Evolutionary conservation across 2,888 invertebrate species (phyloP).

Genomic region (Polyommatus icarus): DNA sequence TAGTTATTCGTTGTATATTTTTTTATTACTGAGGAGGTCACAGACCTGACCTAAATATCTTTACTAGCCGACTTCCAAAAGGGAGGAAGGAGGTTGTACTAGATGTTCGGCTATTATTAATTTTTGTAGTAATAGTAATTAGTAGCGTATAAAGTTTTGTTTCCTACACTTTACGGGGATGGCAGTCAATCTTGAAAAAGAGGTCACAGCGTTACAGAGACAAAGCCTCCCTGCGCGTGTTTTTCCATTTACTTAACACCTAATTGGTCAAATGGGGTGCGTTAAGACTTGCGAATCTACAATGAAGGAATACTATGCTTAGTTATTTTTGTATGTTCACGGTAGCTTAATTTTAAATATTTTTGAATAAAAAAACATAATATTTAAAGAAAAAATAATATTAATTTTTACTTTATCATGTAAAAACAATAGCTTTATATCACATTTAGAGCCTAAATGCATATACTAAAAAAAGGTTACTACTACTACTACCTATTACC

Average conservation of each 20-base stretch:
- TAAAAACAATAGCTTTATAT: no score
- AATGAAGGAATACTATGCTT: neutral
- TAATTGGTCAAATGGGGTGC: neutral
- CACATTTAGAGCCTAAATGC: no score
- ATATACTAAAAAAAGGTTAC: no score
- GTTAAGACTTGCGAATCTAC: neutral
- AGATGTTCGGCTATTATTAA: no score
- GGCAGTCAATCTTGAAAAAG: neutral
- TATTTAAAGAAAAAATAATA: no score
- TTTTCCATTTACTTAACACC: slow-evolving; percentile 9
- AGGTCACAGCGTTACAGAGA: neutral
- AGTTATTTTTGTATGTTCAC: neutral
- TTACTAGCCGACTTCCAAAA: no score
- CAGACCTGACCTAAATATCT: no score
- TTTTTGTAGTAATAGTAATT: neutral
- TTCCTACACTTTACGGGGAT: neutral
- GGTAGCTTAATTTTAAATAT: neutral
- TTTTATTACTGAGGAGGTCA: no score
- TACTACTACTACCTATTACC: no score
- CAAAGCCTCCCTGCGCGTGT: neutral
- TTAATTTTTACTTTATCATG: no score
- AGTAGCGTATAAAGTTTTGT: neutral
- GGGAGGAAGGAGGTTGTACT: no score
- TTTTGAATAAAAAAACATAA: neutral
- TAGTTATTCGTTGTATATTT: no score